Evolutionary conservation across 35 echinoderm and acorn worm species (phyloP).

Genomic region (Anneissia japonica): DNA sequence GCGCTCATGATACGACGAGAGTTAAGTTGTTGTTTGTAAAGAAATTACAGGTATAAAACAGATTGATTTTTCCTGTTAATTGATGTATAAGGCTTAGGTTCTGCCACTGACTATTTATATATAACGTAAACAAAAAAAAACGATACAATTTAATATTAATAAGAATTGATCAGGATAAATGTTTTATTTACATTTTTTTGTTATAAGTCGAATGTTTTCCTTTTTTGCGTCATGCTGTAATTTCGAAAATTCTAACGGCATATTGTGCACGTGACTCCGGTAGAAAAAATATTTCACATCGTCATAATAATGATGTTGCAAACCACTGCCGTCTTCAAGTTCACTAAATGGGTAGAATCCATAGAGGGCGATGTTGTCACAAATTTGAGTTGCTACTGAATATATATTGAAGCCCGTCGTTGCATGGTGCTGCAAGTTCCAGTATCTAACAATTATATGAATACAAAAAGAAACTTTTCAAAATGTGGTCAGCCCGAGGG

Average conservation of each 20-base stretch:
- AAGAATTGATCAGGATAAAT: too few species aligned
- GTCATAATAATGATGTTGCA: conserved; percentile 68
- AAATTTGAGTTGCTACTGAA: conserved; percentile 52
- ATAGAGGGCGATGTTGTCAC: conserved; percentile 65
- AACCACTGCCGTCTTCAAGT: background rate
- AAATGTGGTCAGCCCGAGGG: too few species aligned
- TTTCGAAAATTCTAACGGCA: conserved; percentile 31
- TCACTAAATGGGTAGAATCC: conserved; percentile 68
- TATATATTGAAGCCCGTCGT: conserved; percentile 65
- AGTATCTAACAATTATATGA: conserved; percentile 52
- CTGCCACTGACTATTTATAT: too few species aligned
- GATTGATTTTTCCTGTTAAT: too few species aligned
- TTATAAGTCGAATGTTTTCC: conserved; percentile 28
- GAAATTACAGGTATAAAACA: too few species aligned
- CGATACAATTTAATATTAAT: too few species aligned
- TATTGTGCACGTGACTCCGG: conserved; percentile 50
- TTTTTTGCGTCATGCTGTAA: conserved; percentile 39
- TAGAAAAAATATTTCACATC: conserved; percentile 46
- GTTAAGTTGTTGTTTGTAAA: too few species aligned
- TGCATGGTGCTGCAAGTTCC: conserved; percentile 35
- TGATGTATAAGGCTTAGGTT: too few species aligned
- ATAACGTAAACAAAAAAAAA: too few species aligned
- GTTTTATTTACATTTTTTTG: background rate
- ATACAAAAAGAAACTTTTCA: too few species aligned
- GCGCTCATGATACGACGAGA: too few species aligned